phyloP scores from a whole-genome alignment of 2,888 invertebrate genomes.

The Microplitis manilae region DNA sequence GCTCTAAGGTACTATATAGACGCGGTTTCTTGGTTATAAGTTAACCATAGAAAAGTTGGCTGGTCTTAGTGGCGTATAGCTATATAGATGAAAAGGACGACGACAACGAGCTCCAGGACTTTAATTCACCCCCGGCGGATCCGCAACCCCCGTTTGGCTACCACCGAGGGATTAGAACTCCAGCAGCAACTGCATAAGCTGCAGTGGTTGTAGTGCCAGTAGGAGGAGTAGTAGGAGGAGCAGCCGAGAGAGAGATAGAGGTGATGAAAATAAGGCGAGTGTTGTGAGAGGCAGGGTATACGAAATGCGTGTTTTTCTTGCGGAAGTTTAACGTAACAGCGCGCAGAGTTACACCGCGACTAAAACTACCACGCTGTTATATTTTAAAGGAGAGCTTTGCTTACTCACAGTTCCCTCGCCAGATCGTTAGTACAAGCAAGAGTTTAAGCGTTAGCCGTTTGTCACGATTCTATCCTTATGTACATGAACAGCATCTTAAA shows the following conservation, averaged over 20 bases:
- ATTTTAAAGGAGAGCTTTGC: background rate
- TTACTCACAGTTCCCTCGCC: conserved; percentile 3
- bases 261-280: conserved; percentile 13
- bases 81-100: conserved; percentile 34
- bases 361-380: conserved; percentile 6
- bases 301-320: conserved; percentile 59
- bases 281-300: conserved; percentile 31
- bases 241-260: background rate
- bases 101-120: conserved; percentile 40
- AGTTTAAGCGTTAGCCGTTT: conserved; percentile 44
- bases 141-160: conserved; percentile 15
- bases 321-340: conserved; percentile 53
- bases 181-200: conserved; percentile 12
- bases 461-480: conserved; percentile 21
- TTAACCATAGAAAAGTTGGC: conserved; percentile 49
- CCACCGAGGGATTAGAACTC: conserved; percentile 17
- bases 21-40: conserved; percentile 44
- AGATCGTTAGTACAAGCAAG: conserved; percentile 49
- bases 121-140: conserved; percentile 41
- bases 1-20: background rate
- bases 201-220: background rate
- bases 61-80: conserved; percentile 39
- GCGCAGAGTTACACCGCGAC: conserved; percentile 51
- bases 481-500: background rate
- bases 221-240: conserved; percentile 1